Percentiles rank a stretch among this genome's conserved stretches.
phyloP scores from a whole-genome alignment of 2,113 vertebrate species.

The Emydura subglobosa region DNA sequence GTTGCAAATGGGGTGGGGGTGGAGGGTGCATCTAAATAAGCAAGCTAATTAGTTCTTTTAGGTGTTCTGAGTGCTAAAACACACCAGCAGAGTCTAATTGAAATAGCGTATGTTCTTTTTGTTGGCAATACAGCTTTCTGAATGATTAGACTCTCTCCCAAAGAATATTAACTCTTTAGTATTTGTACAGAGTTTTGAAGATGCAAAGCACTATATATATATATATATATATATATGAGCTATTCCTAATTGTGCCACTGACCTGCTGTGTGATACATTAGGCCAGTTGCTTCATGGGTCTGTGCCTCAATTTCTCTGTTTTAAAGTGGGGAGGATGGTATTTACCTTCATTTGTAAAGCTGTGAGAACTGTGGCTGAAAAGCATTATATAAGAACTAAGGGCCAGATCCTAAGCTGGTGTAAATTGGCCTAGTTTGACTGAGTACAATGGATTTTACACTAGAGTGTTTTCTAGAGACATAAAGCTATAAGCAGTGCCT shows the following conservation, averaged over 20 bases:
- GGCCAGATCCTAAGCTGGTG: not conserved
- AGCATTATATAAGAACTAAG: not conserved
- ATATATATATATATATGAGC: not conserved
- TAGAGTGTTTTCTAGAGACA: not conserved
- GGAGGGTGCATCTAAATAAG: slow-evolving; percentile 19
- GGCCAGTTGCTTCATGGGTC: not conserved
- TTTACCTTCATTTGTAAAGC: not conserved
- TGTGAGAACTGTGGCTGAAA: not conserved
- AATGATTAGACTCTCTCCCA: not conserved
- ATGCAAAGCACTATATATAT: not conserved
- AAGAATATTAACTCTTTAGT: not conserved
- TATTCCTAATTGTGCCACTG: not conserved
- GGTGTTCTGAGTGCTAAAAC: not conserved
- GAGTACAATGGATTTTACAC: not conserved
- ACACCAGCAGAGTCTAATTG: not conserved
- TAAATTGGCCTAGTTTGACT: not conserved
- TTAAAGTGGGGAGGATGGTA: not conserved
- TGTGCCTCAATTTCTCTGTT: not conserved
- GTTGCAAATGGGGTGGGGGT: not conserved
- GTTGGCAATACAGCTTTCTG: not conserved
- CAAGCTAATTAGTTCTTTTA: slow-evolving; percentile 22
- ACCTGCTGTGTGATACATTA: not conserved
- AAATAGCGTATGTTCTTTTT: not conserved
- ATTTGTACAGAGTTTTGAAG: not conserved
- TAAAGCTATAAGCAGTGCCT: not conserved